Evolutionary conservation across 2,113 vertebrate species (phyloP).

Genomic region (Ranitomeya variabilis): DNA sequence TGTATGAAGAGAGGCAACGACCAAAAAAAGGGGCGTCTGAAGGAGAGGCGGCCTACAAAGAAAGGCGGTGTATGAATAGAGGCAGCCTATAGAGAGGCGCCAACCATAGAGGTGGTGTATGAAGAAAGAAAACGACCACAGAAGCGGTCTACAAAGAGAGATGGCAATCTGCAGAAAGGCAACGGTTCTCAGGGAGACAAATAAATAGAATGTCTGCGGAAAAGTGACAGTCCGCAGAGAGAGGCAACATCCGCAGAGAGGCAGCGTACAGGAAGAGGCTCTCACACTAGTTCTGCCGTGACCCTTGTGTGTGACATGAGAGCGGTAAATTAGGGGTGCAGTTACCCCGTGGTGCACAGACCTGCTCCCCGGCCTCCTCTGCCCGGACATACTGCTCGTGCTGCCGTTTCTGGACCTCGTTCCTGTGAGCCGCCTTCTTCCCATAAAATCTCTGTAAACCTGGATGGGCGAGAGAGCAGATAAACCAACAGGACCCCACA

Average conservation of each 20-base stretch:
- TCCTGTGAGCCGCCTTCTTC: slow-evolving; percentile 69
- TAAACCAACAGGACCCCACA: neutral
- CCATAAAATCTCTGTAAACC: slow-evolving; percentile 82
- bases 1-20: too few relatives aligned
- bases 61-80: too few relatives aligned
- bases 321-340: neutral
- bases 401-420: slow-evolving; percentile 69
- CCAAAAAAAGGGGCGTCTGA: too few relatives aligned
- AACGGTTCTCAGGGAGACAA: too few relatives aligned
- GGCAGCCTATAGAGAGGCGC: too few relatives aligned
- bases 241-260: neutral
- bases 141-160: too few relatives aligned
- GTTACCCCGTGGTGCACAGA: slow-evolving; percentile 34
- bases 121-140: too few relatives aligned
- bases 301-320: neutral
- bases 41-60: too few relatives aligned
- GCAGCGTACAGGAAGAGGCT: neutral
- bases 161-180: too few relatives aligned
- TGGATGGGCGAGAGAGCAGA: neutral
- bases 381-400: slow-evolving; percentile 69
- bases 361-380: slow-evolving; percentile 71
- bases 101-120: neutral
- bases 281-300: neutral
- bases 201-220: neutral
- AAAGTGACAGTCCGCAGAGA: neutral